These are phyloP conservation scores for Adelosebastes latens DNA, from an alignment of 2,797 vertebrate genomes.

Conservation along the genomic window DNA sequence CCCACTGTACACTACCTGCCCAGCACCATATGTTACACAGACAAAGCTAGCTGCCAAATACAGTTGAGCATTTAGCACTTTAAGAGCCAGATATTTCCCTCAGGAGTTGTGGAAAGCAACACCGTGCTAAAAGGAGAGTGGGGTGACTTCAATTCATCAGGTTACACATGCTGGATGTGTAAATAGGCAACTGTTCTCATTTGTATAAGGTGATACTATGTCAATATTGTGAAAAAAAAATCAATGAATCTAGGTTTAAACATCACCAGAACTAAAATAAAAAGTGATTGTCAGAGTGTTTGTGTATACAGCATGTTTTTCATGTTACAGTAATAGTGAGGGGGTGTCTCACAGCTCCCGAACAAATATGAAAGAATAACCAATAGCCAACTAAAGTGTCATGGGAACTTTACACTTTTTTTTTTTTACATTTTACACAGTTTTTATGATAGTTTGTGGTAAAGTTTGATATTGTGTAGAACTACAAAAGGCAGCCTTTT, in stretches of 20 bases:
- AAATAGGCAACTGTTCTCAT: neutral
- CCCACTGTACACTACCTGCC: too few relatives aligned
- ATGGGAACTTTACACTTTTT: neutral
- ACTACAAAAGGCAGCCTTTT: neutral
- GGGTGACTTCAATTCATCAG: too few relatives aligned
- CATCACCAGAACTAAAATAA: neutral
- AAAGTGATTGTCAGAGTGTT: neutral
- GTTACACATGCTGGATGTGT: neutral
- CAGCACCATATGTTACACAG: too few relatives aligned
- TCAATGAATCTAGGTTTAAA: neutral
- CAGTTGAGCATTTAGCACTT: too few relatives aligned
- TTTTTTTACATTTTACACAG: neutral
- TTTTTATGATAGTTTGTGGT: neutral
- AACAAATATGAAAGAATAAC: neutral
- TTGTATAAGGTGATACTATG: neutral
- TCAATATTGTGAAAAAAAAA: neutral
- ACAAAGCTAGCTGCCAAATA: too few relatives aligned
- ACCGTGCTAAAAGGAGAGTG: too few relatives aligned
- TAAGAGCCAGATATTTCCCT: too few relatives aligned
- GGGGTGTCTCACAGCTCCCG: neutral
- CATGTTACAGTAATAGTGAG: neutral
- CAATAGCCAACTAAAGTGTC: neutral
- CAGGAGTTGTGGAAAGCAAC: too few relatives aligned
- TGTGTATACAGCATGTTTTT: neutral
- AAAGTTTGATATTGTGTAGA: neutral